Evolutionary conservation across 2,888 invertebrate genomes (phyloP).

Genomic region (Minunthozetes semirufus): DNA sequence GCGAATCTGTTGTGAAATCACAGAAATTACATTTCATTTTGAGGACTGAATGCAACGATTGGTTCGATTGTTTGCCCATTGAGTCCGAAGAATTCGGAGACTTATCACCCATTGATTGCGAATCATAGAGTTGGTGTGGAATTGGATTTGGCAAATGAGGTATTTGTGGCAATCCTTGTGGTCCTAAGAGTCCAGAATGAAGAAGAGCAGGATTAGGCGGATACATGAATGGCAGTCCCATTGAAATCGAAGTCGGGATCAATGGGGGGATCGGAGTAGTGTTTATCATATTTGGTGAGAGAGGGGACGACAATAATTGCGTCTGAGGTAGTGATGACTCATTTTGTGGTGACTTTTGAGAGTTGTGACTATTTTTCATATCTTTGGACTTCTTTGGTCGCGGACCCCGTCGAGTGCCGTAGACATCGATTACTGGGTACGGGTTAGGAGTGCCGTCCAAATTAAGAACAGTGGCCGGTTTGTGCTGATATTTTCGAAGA

Average conservation of each 20-base stretch:
- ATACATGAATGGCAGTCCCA: slow-evolving; percentile 15
- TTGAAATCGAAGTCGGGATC: slow-evolving; percentile 1
- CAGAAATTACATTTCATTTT: slow-evolving; percentile 49
- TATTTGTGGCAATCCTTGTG: neutral
- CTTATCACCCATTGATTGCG: neutral
- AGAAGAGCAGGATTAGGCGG: neutral
- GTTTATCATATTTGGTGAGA: slow-evolving; percentile 1
- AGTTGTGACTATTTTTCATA: neutral
- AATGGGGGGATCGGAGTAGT: neutral
- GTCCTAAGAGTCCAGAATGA: neutral
- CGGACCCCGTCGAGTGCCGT: slow-evolving; percentile 80
- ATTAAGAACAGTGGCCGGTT: slow-evolving; percentile 80
- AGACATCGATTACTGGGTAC: slow-evolving; percentile 77
- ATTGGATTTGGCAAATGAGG: slow-evolving; percentile 1
- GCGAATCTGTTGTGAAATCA: slow-evolving; percentile 46
- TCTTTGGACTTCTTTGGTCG: slow-evolving; percentile 52
- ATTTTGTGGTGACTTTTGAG: neutral
- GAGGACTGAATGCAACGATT: neutral
- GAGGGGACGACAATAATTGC: neutral
- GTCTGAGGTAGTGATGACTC: slow-evolving; percentile 21
- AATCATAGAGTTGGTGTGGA: neutral
- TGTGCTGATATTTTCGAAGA: slow-evolving; percentile 81
- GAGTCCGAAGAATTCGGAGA: neutral
- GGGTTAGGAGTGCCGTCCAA: slow-evolving; percentile 83
- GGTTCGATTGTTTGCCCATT: neutral